phyloP scores from a whole-genome alignment of 2,113 vertebrate genomes.

The Atherinomorus stipes region DNA sequence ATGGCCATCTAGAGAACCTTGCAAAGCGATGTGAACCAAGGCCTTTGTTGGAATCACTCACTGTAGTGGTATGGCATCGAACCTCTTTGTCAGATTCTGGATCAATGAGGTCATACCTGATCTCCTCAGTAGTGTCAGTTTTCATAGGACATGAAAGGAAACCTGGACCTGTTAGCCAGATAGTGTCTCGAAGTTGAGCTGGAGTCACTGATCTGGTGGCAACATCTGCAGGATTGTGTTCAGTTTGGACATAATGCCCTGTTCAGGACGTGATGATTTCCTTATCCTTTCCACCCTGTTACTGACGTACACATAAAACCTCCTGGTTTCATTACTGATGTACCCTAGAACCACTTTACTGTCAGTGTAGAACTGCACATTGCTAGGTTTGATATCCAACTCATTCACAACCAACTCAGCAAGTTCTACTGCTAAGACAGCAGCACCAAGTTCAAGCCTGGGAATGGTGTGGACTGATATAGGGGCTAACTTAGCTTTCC shows the following conservation, averaged over 20 bases:
- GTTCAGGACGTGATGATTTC: not conserved
- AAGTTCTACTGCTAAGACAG: not conserved
- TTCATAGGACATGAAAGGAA: too few relatives aligned
- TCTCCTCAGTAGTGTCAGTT: too few relatives aligned
- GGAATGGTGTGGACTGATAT: not conserved
- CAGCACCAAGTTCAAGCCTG: conserved; percentile 4
- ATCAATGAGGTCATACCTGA: too few relatives aligned
- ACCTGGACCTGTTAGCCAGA: not conserved
- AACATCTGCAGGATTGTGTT: not conserved
- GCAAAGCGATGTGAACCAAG: too few relatives aligned
- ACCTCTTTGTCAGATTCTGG: too few relatives aligned
- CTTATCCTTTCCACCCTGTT: not conserved
- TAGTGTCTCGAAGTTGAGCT: not conserved
- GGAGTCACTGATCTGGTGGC: not conserved
- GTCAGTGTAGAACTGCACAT: conserved; percentile 30
- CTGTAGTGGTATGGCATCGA: too few relatives aligned
- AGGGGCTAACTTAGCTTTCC: conserved; percentile 12
- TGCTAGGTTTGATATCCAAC: too few relatives aligned
- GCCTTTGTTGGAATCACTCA: too few relatives aligned
- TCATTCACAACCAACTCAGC: conserved; percentile 21
- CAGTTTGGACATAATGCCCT: conserved; percentile 2
- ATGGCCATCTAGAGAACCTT: too few relatives aligned
- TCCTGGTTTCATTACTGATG: conserved; percentile 18
- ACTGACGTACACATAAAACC: conserved; percentile 26
- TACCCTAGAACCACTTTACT: conserved; percentile 35